phyloP scores from a whole-genome alignment of 2,797 vertebrate genomes.

The Gadopsis bispinosus region DNA sequence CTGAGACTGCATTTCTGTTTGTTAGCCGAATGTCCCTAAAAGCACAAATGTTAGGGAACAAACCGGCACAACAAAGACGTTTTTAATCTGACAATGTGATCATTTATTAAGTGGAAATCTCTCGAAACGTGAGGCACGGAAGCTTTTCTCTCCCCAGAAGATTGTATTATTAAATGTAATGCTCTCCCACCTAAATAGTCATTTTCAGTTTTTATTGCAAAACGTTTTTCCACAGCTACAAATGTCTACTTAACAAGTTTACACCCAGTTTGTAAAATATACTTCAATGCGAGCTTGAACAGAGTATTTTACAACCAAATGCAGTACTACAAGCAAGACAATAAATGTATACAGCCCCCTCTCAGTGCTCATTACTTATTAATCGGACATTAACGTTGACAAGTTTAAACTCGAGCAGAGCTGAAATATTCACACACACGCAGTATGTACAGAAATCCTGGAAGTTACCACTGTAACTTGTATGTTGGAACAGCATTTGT shows the following conservation, averaged over 20 bases:
- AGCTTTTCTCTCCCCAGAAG: no score
- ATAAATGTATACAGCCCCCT: no score
- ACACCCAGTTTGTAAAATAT: background rate
- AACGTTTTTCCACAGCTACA: background rate
- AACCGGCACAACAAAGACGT: background rate
- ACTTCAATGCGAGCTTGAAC: background rate
- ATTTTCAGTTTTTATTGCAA: background rate
- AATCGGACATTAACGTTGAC: background rate
- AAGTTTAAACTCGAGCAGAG: background rate
- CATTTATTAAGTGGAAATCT: background rate
- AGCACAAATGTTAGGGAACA: no score
- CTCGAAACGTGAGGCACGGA: no score
- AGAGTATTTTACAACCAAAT: background rate
- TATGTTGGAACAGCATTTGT: background rate
- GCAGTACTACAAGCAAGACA: background rate
- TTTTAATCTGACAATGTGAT: background rate
- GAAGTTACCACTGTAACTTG: background rate
- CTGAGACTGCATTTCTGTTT: no score
- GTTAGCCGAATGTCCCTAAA: background rate
- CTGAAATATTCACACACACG: no score
- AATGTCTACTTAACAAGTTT: background rate
- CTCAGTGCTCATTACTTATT: background rate
- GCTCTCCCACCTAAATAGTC: background rate
- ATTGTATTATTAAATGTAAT: background rate
- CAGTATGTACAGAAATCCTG: background rate